Evolutionary conservation across 2,113 vertebrate species (phyloP).

Genomic region (Hypocryptadius cinnamomeus): DNA sequence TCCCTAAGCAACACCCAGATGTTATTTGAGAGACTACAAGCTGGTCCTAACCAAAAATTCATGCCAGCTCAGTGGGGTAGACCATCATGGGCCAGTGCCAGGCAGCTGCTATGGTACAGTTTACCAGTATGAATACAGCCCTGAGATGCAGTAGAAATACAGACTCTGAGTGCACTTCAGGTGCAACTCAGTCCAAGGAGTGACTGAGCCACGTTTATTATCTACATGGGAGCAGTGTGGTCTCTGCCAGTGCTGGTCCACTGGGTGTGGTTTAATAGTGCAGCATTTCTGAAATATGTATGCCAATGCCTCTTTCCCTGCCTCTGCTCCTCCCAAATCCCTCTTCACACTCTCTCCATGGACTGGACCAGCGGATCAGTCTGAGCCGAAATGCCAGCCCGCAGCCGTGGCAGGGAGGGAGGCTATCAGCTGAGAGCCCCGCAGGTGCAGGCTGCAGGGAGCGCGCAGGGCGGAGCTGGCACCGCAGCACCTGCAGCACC

Average conservation of each 20-base stretch:
- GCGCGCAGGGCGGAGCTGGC: neutral
- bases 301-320: neutral
- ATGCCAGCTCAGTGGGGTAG: neutral
- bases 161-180: neutral
- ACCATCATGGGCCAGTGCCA: rapidly evolving
- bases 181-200: neutral
- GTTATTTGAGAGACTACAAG: neutral
- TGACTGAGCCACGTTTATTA: neutral
- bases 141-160: neutral
- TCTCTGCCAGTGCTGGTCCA: neutral
- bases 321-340: neutral
- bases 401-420: neutral
- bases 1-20: neutral
- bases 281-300: neutral
- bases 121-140: neutral
- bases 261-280: neutral
- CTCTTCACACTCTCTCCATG: neutral
- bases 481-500: neutral
- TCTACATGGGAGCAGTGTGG: neutral
- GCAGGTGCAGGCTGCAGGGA: neutral
- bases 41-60: neutral
- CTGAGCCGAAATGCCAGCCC: neutral
- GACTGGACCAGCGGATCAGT: neutral
- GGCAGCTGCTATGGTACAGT: neutral
- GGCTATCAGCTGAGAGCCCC: neutral